These are phyloP conservation scores for Podarcis muralis DNA, from an alignment of 2,113 vertebrate genomes.

Conservation along the genomic window DNA sequence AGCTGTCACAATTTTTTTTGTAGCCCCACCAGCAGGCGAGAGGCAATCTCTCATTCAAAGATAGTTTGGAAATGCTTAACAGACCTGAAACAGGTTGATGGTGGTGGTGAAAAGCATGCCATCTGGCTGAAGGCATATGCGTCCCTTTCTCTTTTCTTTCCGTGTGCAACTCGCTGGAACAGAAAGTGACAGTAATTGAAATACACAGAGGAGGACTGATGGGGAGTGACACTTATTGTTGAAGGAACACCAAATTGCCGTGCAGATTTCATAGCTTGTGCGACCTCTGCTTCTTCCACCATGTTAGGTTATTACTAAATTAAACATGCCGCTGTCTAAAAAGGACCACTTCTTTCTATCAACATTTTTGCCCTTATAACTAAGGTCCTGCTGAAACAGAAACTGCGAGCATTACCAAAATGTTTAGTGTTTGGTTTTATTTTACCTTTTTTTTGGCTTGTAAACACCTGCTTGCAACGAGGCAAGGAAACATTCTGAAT, in stretches of 20 bases:
- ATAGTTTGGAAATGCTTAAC: conserved; percentile 2
- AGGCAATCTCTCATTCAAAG: background rate
- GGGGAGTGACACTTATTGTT: background rate
- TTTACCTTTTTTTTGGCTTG: background rate
- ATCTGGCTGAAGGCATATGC: background rate
- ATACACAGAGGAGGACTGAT: conserved; percentile 14
- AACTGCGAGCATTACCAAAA: background rate
- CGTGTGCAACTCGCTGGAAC: background rate
- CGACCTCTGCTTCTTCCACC: conserved; percentile 20
- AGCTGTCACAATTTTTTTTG: background rate
- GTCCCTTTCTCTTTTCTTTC: conserved; percentile 2
- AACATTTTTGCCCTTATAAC: background rate
- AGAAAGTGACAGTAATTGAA: conserved; percentile 27
- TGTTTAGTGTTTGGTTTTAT: background rate
- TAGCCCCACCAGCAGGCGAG: background rate
- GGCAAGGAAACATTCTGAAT: background rate
- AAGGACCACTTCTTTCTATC: background rate
- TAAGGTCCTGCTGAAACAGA: background rate
- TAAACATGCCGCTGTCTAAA: background rate
- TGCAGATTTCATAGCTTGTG: background rate
- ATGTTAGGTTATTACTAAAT: background rate
- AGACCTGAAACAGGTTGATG: conserved; percentile 31
- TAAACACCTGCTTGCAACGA: background rate
- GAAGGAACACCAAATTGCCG: conserved; percentile 20
- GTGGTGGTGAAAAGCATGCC: conserved; percentile 17